A percentile compares a stretch with the other conserved stretches of the same genome.
phyloP scores from a whole-genome alignment of 2,113 vertebrate species.

The Tautogolabrus adspersus region DNA sequence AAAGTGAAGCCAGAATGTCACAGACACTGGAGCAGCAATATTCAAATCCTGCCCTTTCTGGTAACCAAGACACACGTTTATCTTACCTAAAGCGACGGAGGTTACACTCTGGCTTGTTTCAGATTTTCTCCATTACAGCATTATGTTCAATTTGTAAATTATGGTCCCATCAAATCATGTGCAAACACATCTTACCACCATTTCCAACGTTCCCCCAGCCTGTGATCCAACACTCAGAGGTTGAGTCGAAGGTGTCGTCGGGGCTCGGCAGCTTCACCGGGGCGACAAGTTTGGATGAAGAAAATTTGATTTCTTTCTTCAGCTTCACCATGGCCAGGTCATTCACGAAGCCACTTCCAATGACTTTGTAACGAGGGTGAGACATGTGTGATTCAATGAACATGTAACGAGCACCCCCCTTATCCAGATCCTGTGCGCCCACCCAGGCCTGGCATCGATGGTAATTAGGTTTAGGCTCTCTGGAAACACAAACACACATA shows the following conservation, averaged over 20 bases:
- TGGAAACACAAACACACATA: slow-evolving; percentile 16
- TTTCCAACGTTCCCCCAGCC: slow-evolving; percentile 31
- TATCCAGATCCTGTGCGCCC: neutral
- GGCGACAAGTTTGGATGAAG: fast-evolving
- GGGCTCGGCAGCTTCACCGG: fast-evolving
- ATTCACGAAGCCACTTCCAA: neutral
- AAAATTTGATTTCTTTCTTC: fast-evolving
- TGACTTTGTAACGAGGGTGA: fast-evolving
- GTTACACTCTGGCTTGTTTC: no score
- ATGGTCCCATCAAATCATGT: no score
- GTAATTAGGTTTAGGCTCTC: fast-evolving
- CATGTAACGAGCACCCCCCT: fast-evolving
- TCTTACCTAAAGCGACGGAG: no score
- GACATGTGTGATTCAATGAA: fast-evolving
- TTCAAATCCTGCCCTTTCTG: no score
- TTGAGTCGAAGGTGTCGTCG: neutral
- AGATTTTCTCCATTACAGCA: no score
- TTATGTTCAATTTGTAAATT: no score
- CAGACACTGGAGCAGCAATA: no score
- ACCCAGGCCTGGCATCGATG: fast-evolving
- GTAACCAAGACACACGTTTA: no score
- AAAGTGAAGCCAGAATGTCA: no score
- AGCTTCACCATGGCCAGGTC: slow-evolving; percentile 43
- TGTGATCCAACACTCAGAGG: slow-evolving; percentile 53
- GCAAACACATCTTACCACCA: neutral